phyloP scores from a whole-genome alignment of 2,888 invertebrate genomes.

The Rhagonycha lutea region DNA sequence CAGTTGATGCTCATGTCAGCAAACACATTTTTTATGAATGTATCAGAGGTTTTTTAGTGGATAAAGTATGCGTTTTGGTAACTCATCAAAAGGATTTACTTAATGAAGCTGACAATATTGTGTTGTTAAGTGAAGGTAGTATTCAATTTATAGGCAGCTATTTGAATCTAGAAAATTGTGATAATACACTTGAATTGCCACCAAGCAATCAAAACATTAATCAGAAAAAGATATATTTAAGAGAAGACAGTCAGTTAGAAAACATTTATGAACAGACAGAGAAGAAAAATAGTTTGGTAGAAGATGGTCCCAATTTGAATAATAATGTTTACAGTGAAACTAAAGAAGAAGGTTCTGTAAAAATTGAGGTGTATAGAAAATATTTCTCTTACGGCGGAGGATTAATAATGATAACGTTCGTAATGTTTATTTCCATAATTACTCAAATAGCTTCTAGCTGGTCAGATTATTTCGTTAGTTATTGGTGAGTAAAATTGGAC shows the following conservation, averaged over 20 bases:
- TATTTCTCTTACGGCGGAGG: conserved; percentile 44
- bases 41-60: conserved; percentile 50
- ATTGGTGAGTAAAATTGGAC: conserved; percentile 36
- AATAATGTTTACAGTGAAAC: conserved; percentile 44
- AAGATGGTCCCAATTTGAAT: conserved; percentile 17
- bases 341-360: conserved; percentile 40
- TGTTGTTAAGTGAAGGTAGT: conserved; percentile 60
- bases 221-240: neutral
- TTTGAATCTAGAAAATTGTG: conserved; percentile 41
- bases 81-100: conserved; percentile 69
- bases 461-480: conserved; percentile 39
- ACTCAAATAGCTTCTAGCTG: conserved; percentile 36
- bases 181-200: conserved; percentile 42
- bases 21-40: conserved; percentile 71
- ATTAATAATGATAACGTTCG: conserved; percentile 28
- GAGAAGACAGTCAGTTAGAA: neutral
- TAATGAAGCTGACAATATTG: conserved; percentile 55
- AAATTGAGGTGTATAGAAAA: conserved; percentile 37
- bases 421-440: conserved; percentile 37
- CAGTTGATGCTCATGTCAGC: conserved; percentile 66
- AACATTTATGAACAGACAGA: neutral
- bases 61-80: conserved; percentile 63
- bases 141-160: conserved; percentile 61
- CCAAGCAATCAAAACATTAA: neutral
- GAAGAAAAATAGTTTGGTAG: conserved; percentile 18